phyloP scores from a whole-genome alignment of 2,113 vertebrate species.

The Callospermophilus lateralis region DNA sequence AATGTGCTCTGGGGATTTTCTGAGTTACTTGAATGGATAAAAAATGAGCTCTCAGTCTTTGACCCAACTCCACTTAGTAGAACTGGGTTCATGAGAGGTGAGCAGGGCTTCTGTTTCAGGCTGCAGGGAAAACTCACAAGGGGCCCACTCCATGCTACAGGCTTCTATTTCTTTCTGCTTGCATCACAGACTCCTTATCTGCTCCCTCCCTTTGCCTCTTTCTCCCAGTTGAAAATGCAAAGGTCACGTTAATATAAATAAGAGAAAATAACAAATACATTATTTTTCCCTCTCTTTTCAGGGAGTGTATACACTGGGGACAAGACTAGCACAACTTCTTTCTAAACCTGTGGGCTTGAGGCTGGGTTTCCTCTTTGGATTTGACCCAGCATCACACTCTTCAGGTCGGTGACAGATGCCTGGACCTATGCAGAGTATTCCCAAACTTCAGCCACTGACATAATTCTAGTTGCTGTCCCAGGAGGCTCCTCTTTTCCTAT shows the following conservation, averaged over 20 bases:
- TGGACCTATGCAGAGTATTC: neutral
- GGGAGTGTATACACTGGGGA: neutral
- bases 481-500: neutral
- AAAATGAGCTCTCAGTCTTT: constrained; percentile 43
- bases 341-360: neutral
- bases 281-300: neutral
- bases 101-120: constrained; percentile 24
- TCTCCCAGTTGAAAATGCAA: neutral
- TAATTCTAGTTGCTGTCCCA: neutral
- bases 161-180: neutral
- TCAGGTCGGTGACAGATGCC: neutral
- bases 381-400: neutral
- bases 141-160: neutral
- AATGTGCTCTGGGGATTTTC: constrained; percentile 58
- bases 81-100: constrained; percentile 28
- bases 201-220: neutral
- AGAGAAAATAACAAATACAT: neutral
- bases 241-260: neutral
- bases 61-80: constrained; percentile 43
- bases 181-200: neutral
- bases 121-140: neutral
- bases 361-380: neutral
- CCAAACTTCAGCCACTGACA: neutral
- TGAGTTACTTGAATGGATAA: constrained; percentile 46
- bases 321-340: neutral